Percentiles rank a stretch among this genome's conserved stretches.
These are phyloP conservation scores for Melanaphis sacchari DNA, from an alignment of 1,140 invertebrate genomes.

Conservation along the genomic window DNA sequence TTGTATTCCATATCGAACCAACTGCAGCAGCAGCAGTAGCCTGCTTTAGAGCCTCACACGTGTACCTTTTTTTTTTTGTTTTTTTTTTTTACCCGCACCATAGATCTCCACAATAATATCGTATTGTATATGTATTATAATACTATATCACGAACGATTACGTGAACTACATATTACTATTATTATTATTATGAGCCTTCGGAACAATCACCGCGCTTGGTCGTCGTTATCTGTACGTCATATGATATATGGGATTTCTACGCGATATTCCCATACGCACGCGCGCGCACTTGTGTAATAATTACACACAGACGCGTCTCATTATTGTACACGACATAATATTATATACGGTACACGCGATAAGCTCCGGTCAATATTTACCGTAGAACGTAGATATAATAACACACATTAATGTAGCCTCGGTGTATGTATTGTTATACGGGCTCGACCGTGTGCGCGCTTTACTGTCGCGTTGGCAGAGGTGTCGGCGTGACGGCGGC, in stretches of 20 bases:
- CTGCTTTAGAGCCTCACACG: neutral
- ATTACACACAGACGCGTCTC: slow-evolving; percentile 3
- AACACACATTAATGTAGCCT: too few relatives aligned
- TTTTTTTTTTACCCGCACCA: too few relatives aligned
- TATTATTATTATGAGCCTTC: neutral
- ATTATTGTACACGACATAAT: neutral
- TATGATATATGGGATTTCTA: neutral
- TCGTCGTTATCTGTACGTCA: neutral
- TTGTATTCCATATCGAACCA: neutral
- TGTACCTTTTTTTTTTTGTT: too few relatives aligned
- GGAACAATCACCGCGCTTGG: neutral
- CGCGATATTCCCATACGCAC: neutral
- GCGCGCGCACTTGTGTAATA: neutral
- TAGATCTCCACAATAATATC: neutral
- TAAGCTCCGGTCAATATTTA: slow-evolving; percentile 50
- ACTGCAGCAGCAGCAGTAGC: neutral
- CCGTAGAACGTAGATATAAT: neutral
- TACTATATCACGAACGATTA: neutral
- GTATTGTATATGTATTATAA: too few relatives aligned
- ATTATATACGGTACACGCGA: neutral
- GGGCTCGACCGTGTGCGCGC: neutral
- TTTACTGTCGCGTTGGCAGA: neutral
- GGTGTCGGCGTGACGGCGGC: too few relatives aligned
- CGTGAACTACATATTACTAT: neutral
- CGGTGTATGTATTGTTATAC: too few relatives aligned